Base-by-base conservation (phyloP, 1,140 invertebrate species). In the Pseudomyrmex flavicornis region DNA sequence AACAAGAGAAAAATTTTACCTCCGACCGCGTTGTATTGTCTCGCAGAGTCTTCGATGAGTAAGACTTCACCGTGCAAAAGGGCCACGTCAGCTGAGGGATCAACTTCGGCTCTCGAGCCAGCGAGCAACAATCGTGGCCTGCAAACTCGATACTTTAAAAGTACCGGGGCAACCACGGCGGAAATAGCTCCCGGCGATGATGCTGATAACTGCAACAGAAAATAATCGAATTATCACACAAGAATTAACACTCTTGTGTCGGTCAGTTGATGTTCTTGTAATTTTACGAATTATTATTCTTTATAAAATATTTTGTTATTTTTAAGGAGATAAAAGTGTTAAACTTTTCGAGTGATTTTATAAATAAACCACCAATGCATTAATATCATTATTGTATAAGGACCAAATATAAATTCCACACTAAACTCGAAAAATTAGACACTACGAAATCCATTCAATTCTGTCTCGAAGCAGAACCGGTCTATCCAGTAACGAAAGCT, bases 31-130 rank as follows among this genome's bases (percentile, higher is more conserved):
- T 94, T 91, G 87, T 90, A 95, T 69, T 94, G 94, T 22, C 94
- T 91, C 0, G 95, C 95, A 70, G 95, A 94, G 83, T 95, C 95
- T 89, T 96, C 95, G 70, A 96, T 94, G 13, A 96, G 94, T n/a
- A 96, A 87, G 2, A 96, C 95, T 90, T 96, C 96, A 2, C 95
- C 95, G 86, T 96, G 95, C 69, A 96, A 90, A 0, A 95, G 93
- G 17, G 93, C 90, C 8, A 95, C 95, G 50, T 95, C 95, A 4
- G 96, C 95, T 35, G 93, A 95, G 85, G 93, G 95, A 86, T 96
- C 95, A 20, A 96, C 95, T 59, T 95, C 95, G 61, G 96, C 95
- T 88, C 95, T 95, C 2, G 96, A 96, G 8, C 96, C 96, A 22
- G 96, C 96, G 35, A 96, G 95, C 74, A 96, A 82, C 82, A 94